phyloP scores from a whole-genome alignment of 2,797 vertebrate genomes.

The Diceros bicornis region DNA sequence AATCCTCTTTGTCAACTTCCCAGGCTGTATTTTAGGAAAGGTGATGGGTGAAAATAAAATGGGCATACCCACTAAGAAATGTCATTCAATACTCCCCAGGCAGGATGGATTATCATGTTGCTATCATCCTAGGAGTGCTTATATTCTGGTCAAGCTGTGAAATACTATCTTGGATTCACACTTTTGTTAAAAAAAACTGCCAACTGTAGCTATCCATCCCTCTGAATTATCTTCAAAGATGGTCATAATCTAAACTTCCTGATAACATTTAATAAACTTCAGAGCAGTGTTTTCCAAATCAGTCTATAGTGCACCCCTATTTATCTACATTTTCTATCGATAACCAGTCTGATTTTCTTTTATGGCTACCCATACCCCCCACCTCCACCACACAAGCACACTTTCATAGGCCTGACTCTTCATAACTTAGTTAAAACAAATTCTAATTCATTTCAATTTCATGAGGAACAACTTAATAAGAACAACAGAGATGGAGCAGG shows the following conservation, averaged over 20 bases:
- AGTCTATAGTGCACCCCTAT: background rate
- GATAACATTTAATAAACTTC: background rate
- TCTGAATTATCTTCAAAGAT: slow-evolving; percentile 42
- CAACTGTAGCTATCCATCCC: background rate
- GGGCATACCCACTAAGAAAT: background rate
- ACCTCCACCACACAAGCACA: too few species aligned
- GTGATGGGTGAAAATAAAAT: background rate
- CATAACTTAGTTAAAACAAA: background rate
- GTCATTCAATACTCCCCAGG: background rate
- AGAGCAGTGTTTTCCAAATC: background rate
- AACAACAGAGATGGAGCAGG: background rate
- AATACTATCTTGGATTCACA: background rate
- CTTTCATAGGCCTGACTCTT: background rate
- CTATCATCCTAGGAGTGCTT: background rate
- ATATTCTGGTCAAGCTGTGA: background rate
- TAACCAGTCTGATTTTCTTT: background rate
- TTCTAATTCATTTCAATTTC: background rate
- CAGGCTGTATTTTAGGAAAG: background rate
- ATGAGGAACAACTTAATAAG: background rate
- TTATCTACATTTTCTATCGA: background rate
- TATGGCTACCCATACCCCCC: background rate
- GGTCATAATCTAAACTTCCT: background rate
- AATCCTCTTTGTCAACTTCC: background rate
- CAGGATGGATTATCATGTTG: background rate
- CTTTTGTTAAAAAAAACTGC: background rate